Evolutionary conservation across 2,888 invertebrate genomes (phyloP), one percentile per base, ranked within the genome.

Genomic region (Hydrotaea diabolus): DNA sequence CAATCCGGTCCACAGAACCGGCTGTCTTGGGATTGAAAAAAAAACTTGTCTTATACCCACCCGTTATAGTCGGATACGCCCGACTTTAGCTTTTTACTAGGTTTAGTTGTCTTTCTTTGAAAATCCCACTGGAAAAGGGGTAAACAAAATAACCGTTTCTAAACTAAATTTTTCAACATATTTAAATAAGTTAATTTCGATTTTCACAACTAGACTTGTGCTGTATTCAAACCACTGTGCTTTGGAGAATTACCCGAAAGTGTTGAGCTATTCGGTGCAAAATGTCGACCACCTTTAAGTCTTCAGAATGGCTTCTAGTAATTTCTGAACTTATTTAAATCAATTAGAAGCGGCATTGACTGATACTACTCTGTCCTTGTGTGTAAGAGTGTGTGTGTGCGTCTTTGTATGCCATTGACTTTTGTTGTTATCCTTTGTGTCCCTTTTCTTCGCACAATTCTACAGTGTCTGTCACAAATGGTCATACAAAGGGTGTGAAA

Each of bases 401-500:
- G 13, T 43, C n/a, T n/a, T n/a, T n/a, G n/a, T n/a, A n/a, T n/a
- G n/a, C n/a, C n/a, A n/a, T n/a, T n/a, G 13, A 13, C 15, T 43
- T 7, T 43, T 43, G 49, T n/a, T 2, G 49, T 49, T 49, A 31
- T 31, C 19, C 31, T 31, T 62, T 23, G 23, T 15, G 31, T 36
- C 31, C 17, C 36, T 62, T 62, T 19, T n/a, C n/a, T 21, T 4
- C 55, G 11, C 55, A 57, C 55, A 57, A 21, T 59, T 59, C 26
- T 23, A 31, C 26, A 62, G 31, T 31, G 39, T 39, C 23, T 62
- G 62, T 62, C 62, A 2, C 62, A 62, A 62, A 62, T 62, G 62
- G 31, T 31, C 62, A 62, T 62, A 26, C 62, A 62, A 36, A 62
- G 62, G 62, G 62, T 62, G 62, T 62, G 62, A 62, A 62, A n/a